phyloP scores from a whole-genome alignment of 2,888 invertebrate species.

The Hirtodrosophila duncani region DNA sequence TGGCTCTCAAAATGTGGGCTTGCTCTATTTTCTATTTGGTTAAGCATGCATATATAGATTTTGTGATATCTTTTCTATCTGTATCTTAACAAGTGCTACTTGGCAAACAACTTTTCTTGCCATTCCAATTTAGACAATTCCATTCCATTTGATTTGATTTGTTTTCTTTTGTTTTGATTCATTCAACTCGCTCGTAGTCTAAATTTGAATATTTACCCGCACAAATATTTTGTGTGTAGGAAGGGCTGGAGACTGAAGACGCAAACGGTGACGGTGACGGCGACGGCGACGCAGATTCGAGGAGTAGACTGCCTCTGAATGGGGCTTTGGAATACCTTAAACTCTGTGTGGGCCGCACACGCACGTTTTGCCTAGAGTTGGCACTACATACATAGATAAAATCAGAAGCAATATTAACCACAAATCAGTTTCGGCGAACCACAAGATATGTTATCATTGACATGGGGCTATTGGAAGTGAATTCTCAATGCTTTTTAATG shows the following conservation, averaged over 20 bases:
- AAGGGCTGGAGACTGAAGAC: no score
- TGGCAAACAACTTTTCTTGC: constrained; percentile 33
- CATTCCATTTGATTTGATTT: constrained; percentile 2
- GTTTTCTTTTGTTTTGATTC: constrained; percentile 39
- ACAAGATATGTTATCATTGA: no score
- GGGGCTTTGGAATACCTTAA: constrained; percentile 33
- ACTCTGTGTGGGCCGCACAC: constrained; percentile 44
- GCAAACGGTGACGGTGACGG: constrained; percentile 10
- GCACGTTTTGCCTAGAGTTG: no score
- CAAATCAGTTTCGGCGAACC: no score
- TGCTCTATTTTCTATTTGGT: constrained; percentile 35
- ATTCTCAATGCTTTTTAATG: no score
- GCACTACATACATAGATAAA: no score
- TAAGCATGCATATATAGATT: no score
- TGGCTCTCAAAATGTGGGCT: no score
- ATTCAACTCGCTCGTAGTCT: constrained; percentile 44
- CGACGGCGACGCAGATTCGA: neutral
- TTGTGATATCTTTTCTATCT: constrained; percentile 27
- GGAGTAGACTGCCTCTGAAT: constrained; percentile 29
- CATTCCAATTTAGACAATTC: constrained; percentile 19
- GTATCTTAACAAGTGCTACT: constrained; percentile 38
- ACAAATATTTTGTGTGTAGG: constrained; percentile 43
- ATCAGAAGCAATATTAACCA: no score
- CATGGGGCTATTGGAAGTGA: no score
- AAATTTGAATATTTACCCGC: constrained; percentile 38